phyloP scores from a whole-genome alignment of 2,797 vertebrate genomes.

The Periparus ater region DNA sequence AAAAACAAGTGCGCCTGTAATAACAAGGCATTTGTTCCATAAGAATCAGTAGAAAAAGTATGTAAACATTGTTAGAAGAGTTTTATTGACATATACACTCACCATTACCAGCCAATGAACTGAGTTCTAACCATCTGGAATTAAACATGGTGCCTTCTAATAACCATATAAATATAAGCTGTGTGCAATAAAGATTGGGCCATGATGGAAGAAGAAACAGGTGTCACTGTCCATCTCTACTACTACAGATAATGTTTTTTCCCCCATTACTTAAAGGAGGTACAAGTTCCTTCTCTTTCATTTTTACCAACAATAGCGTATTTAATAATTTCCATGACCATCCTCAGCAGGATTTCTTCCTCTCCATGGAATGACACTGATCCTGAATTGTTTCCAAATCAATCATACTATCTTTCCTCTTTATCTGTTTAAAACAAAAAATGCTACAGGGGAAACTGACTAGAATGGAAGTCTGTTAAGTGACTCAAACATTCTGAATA shows the following conservation, averaged over 20 bases:
- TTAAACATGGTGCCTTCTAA: no score
- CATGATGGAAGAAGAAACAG: no score
- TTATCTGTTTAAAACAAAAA: not conserved
- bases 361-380: not conserved
- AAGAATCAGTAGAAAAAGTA: no score
- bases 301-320: not conserved
- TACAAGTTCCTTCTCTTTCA: not conserved
- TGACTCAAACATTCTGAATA: not conserved
- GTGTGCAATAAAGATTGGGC: no score
- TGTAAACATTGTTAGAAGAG: no score
- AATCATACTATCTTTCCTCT: not conserved
- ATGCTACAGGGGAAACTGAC: not conserved
- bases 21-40: no score
- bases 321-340: not conserved
- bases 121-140: no score
- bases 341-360: not conserved
- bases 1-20: no score
- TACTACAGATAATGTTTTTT: not conserved
- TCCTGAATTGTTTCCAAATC: not conserved
- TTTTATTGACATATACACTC: no score
- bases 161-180: no score
- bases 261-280: not conserved
- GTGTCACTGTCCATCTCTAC: no score
- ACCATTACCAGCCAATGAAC: no score
- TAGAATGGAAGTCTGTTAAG: not conserved